Conservation (phyloP, 2,888 invertebrate genomes). For the Auanema freiburgensis region DNA sequence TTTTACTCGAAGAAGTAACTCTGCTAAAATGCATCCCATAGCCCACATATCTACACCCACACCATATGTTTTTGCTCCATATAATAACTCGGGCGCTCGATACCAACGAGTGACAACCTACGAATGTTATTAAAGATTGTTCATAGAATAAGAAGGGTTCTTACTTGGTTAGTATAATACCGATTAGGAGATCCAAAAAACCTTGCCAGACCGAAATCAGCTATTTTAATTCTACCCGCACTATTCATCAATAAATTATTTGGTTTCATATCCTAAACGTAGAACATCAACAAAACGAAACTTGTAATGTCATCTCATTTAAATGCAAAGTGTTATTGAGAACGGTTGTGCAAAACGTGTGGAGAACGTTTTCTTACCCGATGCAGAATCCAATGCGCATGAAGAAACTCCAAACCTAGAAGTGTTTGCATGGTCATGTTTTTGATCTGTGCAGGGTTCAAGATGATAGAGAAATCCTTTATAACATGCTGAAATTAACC, state of each 20-base stretch:
- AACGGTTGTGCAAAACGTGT: constrained; percentile 6
- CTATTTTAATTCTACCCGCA: constrained; percentile 90
- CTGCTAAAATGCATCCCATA: constrained; percentile 94
- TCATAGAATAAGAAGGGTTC: constrained; percentile 7
- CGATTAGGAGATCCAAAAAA: constrained; percentile 94
- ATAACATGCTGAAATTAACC: constrained; percentile 58
- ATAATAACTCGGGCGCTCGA: constrained; percentile 81
- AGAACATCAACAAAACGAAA: not conserved
- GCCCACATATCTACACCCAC: constrained; percentile 99
- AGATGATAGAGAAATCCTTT: constrained; percentile 79
- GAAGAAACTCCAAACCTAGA: constrained; percentile 89
- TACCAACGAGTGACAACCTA: constrained; percentile 63
- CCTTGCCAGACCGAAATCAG: constrained; percentile 97
- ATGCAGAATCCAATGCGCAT: constrained; percentile 92
- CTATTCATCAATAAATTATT: constrained; percentile 94
- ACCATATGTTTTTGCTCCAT: constrained; percentile 91
- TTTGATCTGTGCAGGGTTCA: constrained; percentile 90
- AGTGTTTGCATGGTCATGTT: constrained; percentile 92
- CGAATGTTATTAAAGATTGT: not conserved
- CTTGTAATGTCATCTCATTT: not conserved
- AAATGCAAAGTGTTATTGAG: constrained; percentile 6
- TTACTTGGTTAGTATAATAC: constrained; percentile 82
- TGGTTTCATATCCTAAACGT: constrained; percentile 83
- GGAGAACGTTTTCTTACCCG: constrained; percentile 69
- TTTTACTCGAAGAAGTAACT: constrained; percentile 72